Percentiles rank a stretch among this genome's conserved stretches.
Conservation (phyloP, 2,797 vertebrate genomes). For the Iguana delicatissima region DNA sequence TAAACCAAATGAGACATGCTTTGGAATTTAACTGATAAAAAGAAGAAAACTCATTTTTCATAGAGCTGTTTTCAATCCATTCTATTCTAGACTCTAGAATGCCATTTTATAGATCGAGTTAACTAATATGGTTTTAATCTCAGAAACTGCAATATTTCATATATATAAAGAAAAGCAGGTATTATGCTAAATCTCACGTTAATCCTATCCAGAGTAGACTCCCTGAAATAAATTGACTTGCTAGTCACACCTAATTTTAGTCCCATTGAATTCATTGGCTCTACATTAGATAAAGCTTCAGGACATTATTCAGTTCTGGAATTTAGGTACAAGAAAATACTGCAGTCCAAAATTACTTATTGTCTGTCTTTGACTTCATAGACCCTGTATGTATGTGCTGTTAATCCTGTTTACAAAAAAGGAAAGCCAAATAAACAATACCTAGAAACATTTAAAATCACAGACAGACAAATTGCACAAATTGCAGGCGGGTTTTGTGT, state of each 20-base stretch:
- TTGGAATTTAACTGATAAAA: background rate
- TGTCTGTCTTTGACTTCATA: background rate
- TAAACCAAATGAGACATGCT: slow-evolving; percentile 14
- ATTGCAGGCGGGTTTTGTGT: background rate
- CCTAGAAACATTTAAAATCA: background rate
- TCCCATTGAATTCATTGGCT: background rate
- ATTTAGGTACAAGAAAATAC: background rate
- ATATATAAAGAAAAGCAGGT: background rate
- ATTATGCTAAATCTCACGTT: background rate
- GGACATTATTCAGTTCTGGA: background rate
- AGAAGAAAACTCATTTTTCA: background rate
- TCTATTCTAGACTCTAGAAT: background rate
- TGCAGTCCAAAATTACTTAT: background rate
- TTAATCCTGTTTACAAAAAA: background rate
- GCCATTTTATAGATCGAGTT: background rate
- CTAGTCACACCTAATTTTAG: background rate
- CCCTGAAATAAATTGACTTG: background rate
- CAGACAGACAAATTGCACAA: background rate
- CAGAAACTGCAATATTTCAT: background rate
- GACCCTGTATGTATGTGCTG: background rate
- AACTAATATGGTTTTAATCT: background rate
- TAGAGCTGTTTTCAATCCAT: background rate
- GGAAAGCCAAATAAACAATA: background rate
- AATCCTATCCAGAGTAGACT: too few relatives aligned
- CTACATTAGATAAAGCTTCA: too few relatives aligned